These are phyloP conservation scores for Triplophysa siluroides DNA, from an alignment of 2,113 vertebrate genomes.

Conservation along the genomic window DNA sequence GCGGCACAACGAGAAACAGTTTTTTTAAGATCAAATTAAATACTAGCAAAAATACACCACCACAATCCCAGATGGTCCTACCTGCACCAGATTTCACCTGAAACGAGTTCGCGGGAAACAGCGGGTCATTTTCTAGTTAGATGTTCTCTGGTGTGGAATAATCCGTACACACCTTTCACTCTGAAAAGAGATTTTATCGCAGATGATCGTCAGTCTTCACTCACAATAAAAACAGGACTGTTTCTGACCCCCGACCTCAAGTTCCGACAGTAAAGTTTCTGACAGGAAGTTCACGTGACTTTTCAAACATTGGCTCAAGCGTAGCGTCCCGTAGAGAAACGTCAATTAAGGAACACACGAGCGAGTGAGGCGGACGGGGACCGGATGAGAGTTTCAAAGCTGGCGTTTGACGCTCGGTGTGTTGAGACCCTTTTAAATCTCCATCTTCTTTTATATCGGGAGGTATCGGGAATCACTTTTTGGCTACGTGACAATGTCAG, in stretches of 20 bases:
- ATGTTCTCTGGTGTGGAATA: not conserved
- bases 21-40: slow-evolving; percentile 30
- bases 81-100: not conserved
- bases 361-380: slow-evolving; percentile 3
- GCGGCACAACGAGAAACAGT: not conserved
- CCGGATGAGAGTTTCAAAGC: slow-evolving; percentile 19
- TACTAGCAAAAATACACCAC: not conserved
- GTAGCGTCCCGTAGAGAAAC: slow-evolving; percentile 1
- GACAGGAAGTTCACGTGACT: not conserved
- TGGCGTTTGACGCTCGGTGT: slow-evolving; percentile 12
- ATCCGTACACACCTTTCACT: not conserved
- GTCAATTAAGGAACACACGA: not conserved
- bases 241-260: slow-evolving; percentile 22
- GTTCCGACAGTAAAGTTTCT: slow-evolving; percentile 18
- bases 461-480: not conserved
- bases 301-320: not conserved
- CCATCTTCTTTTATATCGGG: not conserved
- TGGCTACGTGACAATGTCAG: not conserved
- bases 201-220: not conserved
- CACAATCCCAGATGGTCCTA: not conserved
- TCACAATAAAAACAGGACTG: not conserved
- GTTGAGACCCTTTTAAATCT: slow-evolving; percentile 29
- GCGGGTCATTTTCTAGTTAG: too few species aligned
- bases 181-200: slow-evolving; percentile 1
- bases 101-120: too few species aligned